These are phyloP conservation scores for Dicycla oo DNA, from an alignment of 2,888 invertebrate genomes.

Conservation along the genomic window DNA sequence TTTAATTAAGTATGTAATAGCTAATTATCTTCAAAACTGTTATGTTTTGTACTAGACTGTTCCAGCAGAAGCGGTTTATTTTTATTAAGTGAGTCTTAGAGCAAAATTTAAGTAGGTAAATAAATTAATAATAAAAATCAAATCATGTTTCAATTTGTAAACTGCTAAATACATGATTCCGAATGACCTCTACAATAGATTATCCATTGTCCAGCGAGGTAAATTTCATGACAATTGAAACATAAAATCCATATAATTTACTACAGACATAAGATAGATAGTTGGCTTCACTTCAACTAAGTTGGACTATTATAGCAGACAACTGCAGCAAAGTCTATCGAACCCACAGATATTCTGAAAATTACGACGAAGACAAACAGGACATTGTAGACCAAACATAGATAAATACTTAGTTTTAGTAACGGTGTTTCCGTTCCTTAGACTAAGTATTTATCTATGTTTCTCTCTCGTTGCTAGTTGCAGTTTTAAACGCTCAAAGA, in stretches of 20 bases:
- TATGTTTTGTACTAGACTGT: not conserved
- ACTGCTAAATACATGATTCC: not conserved
- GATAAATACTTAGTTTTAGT: not conserved
- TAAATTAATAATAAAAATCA: not conserved
- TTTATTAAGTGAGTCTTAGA: not conserved
- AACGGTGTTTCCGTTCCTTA: too few species aligned
- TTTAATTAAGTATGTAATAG: not conserved
- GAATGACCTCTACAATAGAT: not conserved
- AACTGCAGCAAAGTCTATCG: not conserved
- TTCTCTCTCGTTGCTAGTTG: not conserved
- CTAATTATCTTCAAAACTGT: not conserved
- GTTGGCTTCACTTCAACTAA: not conserved
- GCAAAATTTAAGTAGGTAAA: not conserved
- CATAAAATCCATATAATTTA: not conserved
- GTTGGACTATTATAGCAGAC: not conserved
- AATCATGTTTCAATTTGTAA: not conserved
- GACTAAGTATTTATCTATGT: too few species aligned
- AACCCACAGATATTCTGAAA: not conserved
- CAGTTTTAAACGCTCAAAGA: not conserved
- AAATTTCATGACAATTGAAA: not conserved
- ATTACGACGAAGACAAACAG: not conserved
- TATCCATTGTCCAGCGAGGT: too few species aligned
- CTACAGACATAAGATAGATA: not conserved
- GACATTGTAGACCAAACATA: not conserved
- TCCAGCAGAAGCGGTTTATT: not conserved